These are phyloP conservation scores for Melolontha melolontha DNA, from an alignment of 2,888 invertebrate genomes.

Conservation along the genomic window DNA sequence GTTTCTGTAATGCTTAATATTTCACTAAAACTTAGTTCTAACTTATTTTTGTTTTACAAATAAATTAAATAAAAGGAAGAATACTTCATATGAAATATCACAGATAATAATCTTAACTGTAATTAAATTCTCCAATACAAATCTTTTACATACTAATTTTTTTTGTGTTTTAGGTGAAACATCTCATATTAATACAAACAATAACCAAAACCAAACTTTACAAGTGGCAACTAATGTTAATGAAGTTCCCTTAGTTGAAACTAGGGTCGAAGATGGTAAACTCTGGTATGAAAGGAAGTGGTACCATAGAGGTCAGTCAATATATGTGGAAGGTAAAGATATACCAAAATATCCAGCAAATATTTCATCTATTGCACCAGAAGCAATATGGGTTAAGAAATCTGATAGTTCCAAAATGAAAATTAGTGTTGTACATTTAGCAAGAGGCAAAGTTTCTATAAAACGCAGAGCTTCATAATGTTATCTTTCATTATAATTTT, in stretches of 20 bases:
- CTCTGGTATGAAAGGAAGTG: slow-evolving; percentile 92
- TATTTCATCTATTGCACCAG: slow-evolving; percentile 91
- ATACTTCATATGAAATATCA: too few species aligned
- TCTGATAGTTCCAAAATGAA: slow-evolving; percentile 84
- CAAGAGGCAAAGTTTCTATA: slow-evolving; percentile 89
- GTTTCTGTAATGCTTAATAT: too few species aligned
- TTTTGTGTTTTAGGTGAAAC: slow-evolving; percentile 48
- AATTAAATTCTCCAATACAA: too few species aligned
- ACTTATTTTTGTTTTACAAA: too few species aligned
- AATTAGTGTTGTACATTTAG: slow-evolving; percentile 86
- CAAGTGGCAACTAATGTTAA: slow-evolving; percentile 49
- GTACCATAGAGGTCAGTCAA: slow-evolving; percentile 95
- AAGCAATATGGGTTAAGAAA: slow-evolving; percentile 93
- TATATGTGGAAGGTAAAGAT: slow-evolving; percentile 90
- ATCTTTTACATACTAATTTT: too few species aligned
- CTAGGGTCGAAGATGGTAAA: slow-evolving; percentile 94
- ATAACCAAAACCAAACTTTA: slow-evolving; percentile 59
- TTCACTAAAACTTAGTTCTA: too few species aligned
- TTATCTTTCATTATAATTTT: neutral
- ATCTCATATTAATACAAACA: slow-evolving; percentile 64
- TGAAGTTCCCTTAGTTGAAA: slow-evolving; percentile 74
- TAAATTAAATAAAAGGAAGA: too few species aligned
- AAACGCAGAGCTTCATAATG: slow-evolving; percentile 84
- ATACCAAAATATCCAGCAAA: slow-evolving; percentile 87
- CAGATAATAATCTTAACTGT: too few species aligned